Percentiles rank a stretch among this genome's conserved stretches.
These are phyloP conservation scores for Neopelma chrysocephalum DNA, from an alignment of 2,797 vertebrate genomes.

Conservation along the genomic window DNA sequence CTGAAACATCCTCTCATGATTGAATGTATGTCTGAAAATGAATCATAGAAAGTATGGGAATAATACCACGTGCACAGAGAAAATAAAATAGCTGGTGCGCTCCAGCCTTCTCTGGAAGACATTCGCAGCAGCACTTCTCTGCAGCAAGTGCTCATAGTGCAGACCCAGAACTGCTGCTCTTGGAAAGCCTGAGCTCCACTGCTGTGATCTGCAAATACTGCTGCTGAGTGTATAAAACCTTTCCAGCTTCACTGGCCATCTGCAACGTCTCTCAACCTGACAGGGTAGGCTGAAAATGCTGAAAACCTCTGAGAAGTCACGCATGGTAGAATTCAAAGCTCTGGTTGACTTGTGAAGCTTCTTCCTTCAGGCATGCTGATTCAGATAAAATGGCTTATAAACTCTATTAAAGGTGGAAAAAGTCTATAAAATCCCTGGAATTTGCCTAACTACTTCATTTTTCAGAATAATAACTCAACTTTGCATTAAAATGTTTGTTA, in stretches of 20 bases:
- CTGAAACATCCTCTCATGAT: background rate
- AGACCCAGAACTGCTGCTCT: background rate
- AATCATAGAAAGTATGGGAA: background rate
- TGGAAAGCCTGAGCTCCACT: background rate
- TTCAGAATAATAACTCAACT: background rate
- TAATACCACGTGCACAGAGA: background rate
- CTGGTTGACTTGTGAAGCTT: background rate
- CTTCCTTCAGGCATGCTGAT: background rate
- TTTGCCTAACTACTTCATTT: background rate
- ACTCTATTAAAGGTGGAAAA: background rate
- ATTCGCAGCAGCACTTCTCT: background rate
- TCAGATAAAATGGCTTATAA: background rate
- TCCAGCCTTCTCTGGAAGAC: background rate
- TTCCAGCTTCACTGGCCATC: background rate
- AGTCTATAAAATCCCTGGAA: background rate
- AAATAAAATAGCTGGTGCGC: background rate
- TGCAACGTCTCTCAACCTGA: background rate
- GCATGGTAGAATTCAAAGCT: background rate
- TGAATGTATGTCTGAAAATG: background rate
- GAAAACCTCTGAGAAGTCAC: background rate
- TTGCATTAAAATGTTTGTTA: background rate
- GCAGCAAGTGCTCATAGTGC: background rate
- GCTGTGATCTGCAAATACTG: background rate
- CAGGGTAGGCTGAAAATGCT: background rate
- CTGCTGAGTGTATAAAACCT: constrained; percentile 27